Evolutionary conservation across 2,888 invertebrate genomes (phyloP), one percentile per base, ranked within the genome.

Genomic region (Pollenia amentaria): DNA sequence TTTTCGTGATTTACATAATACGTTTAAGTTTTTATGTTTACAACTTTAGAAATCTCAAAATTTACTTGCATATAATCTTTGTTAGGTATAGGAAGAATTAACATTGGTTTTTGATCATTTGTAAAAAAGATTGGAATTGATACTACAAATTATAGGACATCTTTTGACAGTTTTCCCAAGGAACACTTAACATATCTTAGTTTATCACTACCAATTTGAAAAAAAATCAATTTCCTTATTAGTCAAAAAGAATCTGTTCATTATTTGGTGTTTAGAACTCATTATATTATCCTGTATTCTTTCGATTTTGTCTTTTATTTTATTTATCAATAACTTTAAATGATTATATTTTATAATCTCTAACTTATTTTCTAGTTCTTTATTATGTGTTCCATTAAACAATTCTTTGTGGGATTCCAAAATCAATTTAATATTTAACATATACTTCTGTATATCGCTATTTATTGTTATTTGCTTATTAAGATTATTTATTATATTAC

Each of bases 221-320:
- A 10, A 48, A 48, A 48, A 48, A 48, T 7, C 48, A 48, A 48
- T 48, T 48, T 48, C 48, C 12, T 48, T 48, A 48, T n/a, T n/a
- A n/a, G n/a, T n/a, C n/a, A n/a, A n/a, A n/a, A n/a, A n/a, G n/a
- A n/a, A n/a, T n/a, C n/a, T 53, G 9, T 53, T 53, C 53, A 16
- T 53, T 16, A 53, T 53, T 16, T 53, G 53, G 53, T 53, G 53
- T 53, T 53, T 53, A 18, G 16, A 53, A 53, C 53, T 53, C 16
- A 53, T 53, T 16, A 18, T 53, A n/a, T n/a, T n/a, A n/a, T n/a
- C n/a, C n/a, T n/a, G n/a, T n/a, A n/a, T n/a, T 53, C 16, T 53
- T 53, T 53, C 16, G 16, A 53, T 53, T 53, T 53, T 53, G 53
- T 53, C 18, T n/a, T 53, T 53, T 53, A 53, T 53, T 18, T 53